Percentiles rank a stretch among this genome's conserved stretches.
These are phyloP conservation scores for Laticauda colubrina DNA, from an alignment of 2,113 vertebrate species.

Conservation along the genomic window DNA sequence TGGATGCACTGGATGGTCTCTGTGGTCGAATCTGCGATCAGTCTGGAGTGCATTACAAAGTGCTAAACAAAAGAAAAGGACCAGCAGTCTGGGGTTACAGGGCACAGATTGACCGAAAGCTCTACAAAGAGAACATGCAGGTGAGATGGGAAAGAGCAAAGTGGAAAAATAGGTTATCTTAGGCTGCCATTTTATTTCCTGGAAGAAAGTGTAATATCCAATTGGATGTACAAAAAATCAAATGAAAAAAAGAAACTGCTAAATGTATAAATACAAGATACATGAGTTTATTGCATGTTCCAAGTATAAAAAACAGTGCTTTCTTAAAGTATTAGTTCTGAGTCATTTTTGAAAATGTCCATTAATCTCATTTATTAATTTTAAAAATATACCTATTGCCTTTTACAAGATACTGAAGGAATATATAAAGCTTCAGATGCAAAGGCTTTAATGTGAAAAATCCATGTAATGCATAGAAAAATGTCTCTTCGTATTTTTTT, in stretches of 20 bases:
- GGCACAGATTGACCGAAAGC: conserved; percentile 89
- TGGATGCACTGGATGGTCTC: conserved; percentile 92
- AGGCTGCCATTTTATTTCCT: background rate
- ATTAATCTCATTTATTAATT: background rate
- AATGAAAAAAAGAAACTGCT: background rate
- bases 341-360: background rate
- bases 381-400: background rate
- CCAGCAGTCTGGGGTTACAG: conserved; percentile 95
- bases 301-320: background rate
- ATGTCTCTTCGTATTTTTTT: background rate
- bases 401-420: background rate
- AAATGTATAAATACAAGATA: background rate
- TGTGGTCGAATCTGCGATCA: conserved; percentile 86
- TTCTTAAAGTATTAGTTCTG: background rate
- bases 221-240: background rate
- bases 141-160: conserved; percentile 60
- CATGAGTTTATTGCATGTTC: too few species aligned
- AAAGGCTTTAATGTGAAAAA: background rate
- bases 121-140: conserved; percentile 86
- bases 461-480: background rate
- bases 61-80: conserved; percentile 89
- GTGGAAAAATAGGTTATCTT: background rate
- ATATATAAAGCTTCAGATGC: background rate
- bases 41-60: conserved; percentile 90
- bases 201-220: background rate